Evolutionary conservation across 2,888 invertebrate species (phyloP).

Genomic region (Romanomermis culicivorax): DNA sequence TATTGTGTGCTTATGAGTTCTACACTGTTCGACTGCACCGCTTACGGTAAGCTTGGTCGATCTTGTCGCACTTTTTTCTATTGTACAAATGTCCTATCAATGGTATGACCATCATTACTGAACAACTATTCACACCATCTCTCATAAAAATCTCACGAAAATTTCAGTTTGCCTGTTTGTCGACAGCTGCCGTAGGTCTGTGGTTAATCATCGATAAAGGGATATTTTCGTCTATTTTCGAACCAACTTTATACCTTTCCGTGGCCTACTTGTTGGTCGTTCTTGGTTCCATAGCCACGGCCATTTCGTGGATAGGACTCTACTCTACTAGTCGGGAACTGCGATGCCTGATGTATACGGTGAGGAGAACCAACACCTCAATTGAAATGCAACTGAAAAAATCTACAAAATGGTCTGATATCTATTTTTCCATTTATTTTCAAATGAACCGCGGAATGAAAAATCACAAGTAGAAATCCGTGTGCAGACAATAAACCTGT

Average conservation of each 20-base stretch:
- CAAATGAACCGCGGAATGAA: no score
- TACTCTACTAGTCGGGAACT: conserved; percentile 21
- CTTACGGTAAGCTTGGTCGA: neutral
- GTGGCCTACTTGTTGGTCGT: conserved; percentile 21
- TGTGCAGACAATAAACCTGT: no score
- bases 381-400: no score
- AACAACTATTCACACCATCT: neutral
- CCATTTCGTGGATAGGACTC: conserved; percentile 18
- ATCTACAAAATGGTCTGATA: no score
- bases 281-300: conserved; percentile 15
- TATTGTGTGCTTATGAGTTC: no score
- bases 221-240: conserved; percentile 23
- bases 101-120: neutral
- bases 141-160: neutral
- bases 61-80: neutral
- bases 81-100: neutral
- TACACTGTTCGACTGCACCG: neutral
- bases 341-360: conserved; percentile 24
- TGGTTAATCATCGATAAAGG: conserved; percentile 21
- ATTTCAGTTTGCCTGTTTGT: neutral
- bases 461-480: no score
- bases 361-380: no score
- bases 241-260: conserved; percentile 25
- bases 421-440: no score
- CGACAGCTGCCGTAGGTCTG: conserved; percentile 18